Evolutionary conservation across 1,140 invertebrate genomes (phyloP).

Genomic region (Heliconius melpomene): DNA sequence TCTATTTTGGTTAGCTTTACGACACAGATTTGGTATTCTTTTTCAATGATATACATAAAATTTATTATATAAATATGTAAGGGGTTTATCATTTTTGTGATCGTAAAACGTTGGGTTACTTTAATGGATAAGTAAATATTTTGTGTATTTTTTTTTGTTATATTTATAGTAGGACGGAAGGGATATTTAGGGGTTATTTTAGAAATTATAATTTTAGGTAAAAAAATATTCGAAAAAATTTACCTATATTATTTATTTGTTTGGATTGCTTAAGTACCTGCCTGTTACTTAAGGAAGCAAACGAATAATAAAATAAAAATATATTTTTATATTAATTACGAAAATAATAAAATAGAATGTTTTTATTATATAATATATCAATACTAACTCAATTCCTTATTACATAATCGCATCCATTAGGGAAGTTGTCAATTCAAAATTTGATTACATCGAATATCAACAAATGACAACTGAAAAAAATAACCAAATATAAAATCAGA

Average conservation of each 20-base stretch:
- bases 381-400: background rate
- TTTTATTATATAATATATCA: background rate
- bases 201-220: no score
- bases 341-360: no score
- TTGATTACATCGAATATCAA: background rate
- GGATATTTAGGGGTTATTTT: no score
- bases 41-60: background rate
- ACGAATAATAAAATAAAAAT: no score
- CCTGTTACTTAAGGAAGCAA: no score
- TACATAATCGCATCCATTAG: background rate
- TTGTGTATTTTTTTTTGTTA: background rate
- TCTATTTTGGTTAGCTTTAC: constrained; percentile 48
- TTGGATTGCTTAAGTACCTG: no score
- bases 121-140: background rate
- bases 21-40: constrained; percentile 30
- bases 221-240: no score
- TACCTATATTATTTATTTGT: no score
- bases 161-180: background rate
- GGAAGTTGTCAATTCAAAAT: background rate
- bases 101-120: background rate
- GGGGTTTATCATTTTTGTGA: constrained; percentile 10
- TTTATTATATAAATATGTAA: background rate
- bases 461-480: background rate
- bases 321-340: no score
- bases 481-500: background rate